Percentiles rank a stretch among this genome's conserved stretches.
Evolutionary conservation across 2,797 vertebrate species (phyloP).

Genomic region (Lepilemur septentrionalis): DNA sequence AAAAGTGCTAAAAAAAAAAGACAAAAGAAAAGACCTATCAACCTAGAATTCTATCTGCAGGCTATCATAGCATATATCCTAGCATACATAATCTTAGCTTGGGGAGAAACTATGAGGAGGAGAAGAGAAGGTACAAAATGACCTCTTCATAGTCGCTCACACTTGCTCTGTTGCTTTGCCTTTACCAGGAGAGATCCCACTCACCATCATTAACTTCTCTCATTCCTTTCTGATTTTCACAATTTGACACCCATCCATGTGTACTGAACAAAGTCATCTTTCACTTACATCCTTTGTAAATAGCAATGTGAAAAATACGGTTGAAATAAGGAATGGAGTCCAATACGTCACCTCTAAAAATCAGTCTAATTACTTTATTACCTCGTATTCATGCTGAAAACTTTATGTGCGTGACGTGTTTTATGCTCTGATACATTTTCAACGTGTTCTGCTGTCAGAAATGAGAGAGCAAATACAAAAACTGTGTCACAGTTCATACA

Average conservation of each 20-base stretch:
- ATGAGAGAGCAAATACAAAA: slow-evolving; percentile 6
- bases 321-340: background rate
- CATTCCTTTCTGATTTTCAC: slow-evolving; percentile 17
- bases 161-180: background rate
- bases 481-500: background rate
- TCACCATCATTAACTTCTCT: slow-evolving; percentile 6
- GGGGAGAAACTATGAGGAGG: background rate
- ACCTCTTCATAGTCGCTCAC: background rate
- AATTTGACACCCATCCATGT: background rate
- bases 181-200: background rate
- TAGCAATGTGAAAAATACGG: background rate
- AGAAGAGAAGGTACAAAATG: background rate
- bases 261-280: slow-evolving; percentile 3
- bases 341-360: background rate
- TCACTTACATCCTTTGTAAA: background rate
- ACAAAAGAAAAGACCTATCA: background rate
- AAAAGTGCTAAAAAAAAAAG: background rate
- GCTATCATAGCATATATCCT: background rate
- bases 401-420: background rate
- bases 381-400: background rate
- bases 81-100: background rate
- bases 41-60: background rate
- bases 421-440: background rate
- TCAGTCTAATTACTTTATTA: background rate
- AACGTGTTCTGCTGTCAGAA: background rate